Conservation (phyloP, 2,888 invertebrate genomes). For the Cheilosia soror region DNA sequence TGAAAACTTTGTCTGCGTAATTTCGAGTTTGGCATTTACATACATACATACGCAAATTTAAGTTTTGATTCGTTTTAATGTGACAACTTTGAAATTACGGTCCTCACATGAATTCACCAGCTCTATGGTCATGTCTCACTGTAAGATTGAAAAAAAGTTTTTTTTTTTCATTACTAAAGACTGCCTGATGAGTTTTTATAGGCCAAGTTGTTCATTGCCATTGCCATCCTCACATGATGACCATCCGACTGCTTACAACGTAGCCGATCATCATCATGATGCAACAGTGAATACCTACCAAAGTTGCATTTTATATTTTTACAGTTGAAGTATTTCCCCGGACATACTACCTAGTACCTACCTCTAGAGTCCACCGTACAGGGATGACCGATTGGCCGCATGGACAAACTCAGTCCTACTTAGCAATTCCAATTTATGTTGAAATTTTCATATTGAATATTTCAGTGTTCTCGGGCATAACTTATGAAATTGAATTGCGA, state of each 20-base stretch:
- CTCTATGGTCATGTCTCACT: not conserved
- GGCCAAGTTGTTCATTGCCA: slow-evolving; percentile 40
- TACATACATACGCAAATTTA: slow-evolving; percentile 36
- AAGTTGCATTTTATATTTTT: slow-evolving; percentile 42
- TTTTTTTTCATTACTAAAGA: slow-evolving; percentile 47
- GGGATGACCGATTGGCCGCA: not conserved
- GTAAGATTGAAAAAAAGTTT: not conserved
- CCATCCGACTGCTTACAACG: slow-evolving; percentile 8
- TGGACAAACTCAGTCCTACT: slow-evolving; percentile 29
- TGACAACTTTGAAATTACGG: slow-evolving; percentile 52
- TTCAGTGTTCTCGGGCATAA: slow-evolving; percentile 49
- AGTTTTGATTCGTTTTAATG: slow-evolving; percentile 62
- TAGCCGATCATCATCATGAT: slow-evolving; percentile 18
- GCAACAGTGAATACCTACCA: slow-evolving; percentile 19
- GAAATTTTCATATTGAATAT: slow-evolving; percentile 57
- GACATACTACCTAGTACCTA: not conserved
- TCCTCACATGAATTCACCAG: slow-evolving; percentile 3
- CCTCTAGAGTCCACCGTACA: slow-evolving; percentile 3
- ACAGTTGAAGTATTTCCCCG: slow-evolving; percentile 26
- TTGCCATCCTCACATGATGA: slow-evolving; percentile 23
- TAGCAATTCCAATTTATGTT: slow-evolving; percentile 62
- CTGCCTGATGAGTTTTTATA: slow-evolving; percentile 59
- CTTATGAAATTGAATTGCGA: slow-evolving; percentile 53
- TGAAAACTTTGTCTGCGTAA: slow-evolving; percentile 47
- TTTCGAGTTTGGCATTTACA: slow-evolving; percentile 2